These are phyloP conservation scores for Petaurus breviceps DNA, from an alignment of 2,113 vertebrate genomes.

Conservation along the genomic window DNA sequence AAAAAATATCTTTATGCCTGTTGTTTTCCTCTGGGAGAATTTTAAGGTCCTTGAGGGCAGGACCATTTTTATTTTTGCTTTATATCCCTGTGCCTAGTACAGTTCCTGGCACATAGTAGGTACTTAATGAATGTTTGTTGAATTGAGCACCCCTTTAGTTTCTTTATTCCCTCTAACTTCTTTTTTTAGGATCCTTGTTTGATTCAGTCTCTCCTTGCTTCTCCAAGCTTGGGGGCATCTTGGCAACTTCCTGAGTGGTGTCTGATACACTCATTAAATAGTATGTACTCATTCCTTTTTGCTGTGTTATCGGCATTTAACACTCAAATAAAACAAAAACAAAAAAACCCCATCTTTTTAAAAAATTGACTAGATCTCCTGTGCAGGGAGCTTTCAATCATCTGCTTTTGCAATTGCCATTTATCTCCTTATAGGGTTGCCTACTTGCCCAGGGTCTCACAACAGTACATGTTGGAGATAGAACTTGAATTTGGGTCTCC, in stretches of 20 bases:
- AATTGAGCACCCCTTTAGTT: neutral
- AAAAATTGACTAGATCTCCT: neutral
- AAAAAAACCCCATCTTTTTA: neutral
- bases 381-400: neutral
- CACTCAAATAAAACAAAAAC: neutral
- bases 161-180: neutral
- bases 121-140: neutral
- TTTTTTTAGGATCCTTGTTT: neutral
- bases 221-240: neutral
- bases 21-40: neutral
- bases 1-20: neutral
- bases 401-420: neutral
- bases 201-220: neutral
- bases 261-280: neutral
- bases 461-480: neutral
- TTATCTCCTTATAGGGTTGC: no score
- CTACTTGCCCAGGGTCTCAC: neutral
- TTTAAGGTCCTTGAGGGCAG: no score
- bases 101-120: no score
- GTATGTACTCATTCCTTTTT: neutral
- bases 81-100: neutral
- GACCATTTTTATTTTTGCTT: neutral
- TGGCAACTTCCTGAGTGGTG: neutral
- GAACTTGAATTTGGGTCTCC: neutral
- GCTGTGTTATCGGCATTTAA: neutral